These are phyloP conservation scores for Pterostichus niger DNA, from an alignment of 2,888 invertebrate species.

Conservation along the genomic window DNA sequence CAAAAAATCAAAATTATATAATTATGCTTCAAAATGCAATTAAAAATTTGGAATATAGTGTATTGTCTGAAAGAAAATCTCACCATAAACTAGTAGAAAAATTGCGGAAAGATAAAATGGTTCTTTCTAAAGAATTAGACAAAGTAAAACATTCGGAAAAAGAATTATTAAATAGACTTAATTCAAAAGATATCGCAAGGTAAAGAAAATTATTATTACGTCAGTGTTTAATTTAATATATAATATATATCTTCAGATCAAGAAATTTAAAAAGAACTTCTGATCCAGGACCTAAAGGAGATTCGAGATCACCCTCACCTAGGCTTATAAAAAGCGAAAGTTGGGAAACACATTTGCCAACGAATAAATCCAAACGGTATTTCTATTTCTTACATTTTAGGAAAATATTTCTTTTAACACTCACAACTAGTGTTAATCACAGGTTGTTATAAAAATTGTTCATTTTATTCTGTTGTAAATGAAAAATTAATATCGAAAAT, in stretches of 20 bases:
- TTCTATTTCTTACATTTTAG: background rate
- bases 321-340: conserved; percentile 16
- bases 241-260: background rate
- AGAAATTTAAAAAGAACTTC: conserved; percentile 1
- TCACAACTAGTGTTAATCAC: background rate
- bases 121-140: conserved; percentile 73
- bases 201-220: background rate
- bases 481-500: too few relatives aligned
- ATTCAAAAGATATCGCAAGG: background rate
- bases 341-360: conserved; percentile 10
- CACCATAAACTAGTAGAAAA: conserved; percentile 76
- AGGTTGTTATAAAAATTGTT: too few relatives aligned
- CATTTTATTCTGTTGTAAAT: too few relatives aligned
- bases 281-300: background rate
- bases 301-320: conserved; percentile 10
- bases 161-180: conserved; percentile 9
- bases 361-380: background rate
- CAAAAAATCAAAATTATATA: conserved; percentile 39
- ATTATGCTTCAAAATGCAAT: conserved; percentile 74
- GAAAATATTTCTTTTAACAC: background rate
- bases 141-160: conserved; percentile 72
- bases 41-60: conserved; percentile 76
- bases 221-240: conserved; percentile 1
- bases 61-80: conserved; percentile 75
- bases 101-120: conserved; percentile 75